phyloP scores from a whole-genome alignment of 1,140 invertebrate genomes.

The Lasaia peninsularis region DNA sequence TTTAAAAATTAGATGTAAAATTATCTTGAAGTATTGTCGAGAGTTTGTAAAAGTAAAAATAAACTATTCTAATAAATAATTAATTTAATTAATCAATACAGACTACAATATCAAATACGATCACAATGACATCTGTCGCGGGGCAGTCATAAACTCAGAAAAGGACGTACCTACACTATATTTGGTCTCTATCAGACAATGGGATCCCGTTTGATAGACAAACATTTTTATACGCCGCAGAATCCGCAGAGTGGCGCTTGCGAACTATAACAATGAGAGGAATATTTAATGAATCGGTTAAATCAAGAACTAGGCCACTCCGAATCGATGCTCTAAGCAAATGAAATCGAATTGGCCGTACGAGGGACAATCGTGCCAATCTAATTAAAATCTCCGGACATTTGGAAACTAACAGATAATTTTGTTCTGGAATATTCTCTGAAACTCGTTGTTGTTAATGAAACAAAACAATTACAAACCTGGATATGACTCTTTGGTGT shows the following conservation, averaged over 20 bases:
- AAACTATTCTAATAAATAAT: no score
- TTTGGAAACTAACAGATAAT: conserved; percentile 8
- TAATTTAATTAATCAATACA: no score
- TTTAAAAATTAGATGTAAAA: no score
- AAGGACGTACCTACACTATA: no score
- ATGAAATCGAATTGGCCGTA: conserved; percentile 8
- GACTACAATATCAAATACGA: no score
- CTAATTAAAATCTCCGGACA: background rate
- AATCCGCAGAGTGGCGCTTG: no score
- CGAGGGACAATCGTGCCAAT: conserved; percentile 3
- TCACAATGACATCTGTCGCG: no score
- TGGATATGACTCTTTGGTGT: background rate
- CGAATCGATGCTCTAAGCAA: conserved; percentile 1
- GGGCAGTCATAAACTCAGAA: no score
- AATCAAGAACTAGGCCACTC: conserved; percentile 4
- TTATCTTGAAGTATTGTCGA: no score
- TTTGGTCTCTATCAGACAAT: no score
- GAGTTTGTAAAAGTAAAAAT: no score
- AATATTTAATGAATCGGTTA: background rate
- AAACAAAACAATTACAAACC: background rate
- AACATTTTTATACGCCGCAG: background rate
- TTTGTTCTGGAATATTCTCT: background rate
- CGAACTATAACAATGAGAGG: background rate
- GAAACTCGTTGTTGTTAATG: background rate
- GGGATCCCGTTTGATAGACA: background rate